Base-by-base conservation (phyloP, 2,888 invertebrate species). In the Dilophus febrilis region DNA sequence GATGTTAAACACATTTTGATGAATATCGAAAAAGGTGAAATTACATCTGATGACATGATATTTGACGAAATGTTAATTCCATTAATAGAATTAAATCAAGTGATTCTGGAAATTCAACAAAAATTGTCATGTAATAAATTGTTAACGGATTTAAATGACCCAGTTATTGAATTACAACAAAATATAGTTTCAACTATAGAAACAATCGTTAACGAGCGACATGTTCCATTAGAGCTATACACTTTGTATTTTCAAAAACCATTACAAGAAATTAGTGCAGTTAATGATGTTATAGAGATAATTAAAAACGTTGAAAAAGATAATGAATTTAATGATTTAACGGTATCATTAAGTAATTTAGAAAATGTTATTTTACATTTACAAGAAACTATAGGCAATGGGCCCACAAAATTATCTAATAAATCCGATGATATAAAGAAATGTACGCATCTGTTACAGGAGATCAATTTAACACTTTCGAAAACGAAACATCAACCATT, bases 41-140 rank as follows among this genome's bases (percentile, higher is more conserved):
- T 45, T 28, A 30, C 44, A 12, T 46, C 51, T 11, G 52, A 53
- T 40, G 44, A 50, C 38, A 48, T 44, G 3, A 35, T 51, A 5
- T 48, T 48, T 19, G 47, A 48, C 27, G 50, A 49, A 37, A 37
- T 38, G 2, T 22, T 30, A 19, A 34, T 22, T 12, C 34, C 19
- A 30, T 22, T 41, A 12, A 17, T 22, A 12, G 37, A 26, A 4
- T 14, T 31, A 12, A 27, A 31, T 10, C 17, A 13, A 16, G 19
- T 33, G 19, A 18, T 34, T 16, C 6, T 19, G 6, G 17, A 40
- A 16, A 10, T 42, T 28, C 16, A 37, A 19, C 16, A 40, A 14
- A 30, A 37, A 17, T 30, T 29, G 12, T 6, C 12, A 7, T 12
- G 22, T 17, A n/a, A 17, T 6, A 4, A n/a, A 35, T 11, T 19